phyloP scores from a whole-genome alignment of 2,797 vertebrate species.

The Cacajao melanocephalus region DNA sequence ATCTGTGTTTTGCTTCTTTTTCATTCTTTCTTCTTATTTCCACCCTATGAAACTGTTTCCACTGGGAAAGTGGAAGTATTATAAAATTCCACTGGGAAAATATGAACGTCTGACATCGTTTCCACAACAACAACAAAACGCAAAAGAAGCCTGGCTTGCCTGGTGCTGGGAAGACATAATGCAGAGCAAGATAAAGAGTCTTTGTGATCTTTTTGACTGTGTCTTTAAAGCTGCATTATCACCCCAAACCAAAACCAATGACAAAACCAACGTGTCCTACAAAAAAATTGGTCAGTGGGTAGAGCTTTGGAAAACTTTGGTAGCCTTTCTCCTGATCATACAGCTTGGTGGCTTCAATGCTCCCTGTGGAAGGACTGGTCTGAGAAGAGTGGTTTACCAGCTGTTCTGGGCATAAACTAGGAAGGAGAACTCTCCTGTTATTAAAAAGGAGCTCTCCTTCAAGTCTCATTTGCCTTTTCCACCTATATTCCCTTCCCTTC shows the following conservation, averaged over 20 bases:
- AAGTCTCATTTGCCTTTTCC: not conserved
- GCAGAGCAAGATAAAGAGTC: not conserved
- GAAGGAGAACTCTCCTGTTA: not conserved
- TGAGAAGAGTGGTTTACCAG: not conserved
- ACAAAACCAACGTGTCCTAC: not conserved
- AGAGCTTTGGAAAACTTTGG: not conserved
- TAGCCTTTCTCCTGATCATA: not conserved
- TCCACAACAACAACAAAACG: not conserved
- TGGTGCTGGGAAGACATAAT: not conserved
- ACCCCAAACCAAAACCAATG: not conserved
- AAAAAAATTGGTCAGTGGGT: not conserved
- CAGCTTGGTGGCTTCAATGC: not conserved
- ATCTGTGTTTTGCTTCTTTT: not conserved
- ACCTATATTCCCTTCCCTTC: not conserved
- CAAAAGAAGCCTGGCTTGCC: not conserved
- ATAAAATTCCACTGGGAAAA: not conserved
- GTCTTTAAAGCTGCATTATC: not conserved
- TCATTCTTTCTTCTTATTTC: not conserved
- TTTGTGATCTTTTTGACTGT: not conserved
- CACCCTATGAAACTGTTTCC: not conserved
- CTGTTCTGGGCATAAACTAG: not conserved
- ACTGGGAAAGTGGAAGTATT: not conserved
- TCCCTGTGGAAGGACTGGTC: not conserved
- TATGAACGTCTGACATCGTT: not conserved
- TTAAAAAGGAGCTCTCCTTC: not conserved